Percentiles rank a stretch among this genome's conserved stretches.
phyloP scores from a whole-genome alignment of 1,140 invertebrate genomes.

The Wiebesia pumilae region DNA sequence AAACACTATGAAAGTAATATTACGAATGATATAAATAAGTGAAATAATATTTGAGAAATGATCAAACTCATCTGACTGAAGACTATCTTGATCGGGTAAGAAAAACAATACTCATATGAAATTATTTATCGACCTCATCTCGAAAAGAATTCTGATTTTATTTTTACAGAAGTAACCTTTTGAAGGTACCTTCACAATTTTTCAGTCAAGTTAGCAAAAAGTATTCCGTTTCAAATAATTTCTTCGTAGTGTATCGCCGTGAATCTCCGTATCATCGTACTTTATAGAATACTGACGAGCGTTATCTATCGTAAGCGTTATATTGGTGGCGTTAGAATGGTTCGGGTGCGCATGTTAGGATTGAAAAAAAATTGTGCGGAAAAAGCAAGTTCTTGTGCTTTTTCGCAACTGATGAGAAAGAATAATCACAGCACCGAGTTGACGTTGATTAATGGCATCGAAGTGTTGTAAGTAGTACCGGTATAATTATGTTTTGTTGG shows the following conservation, averaged over 20 bases:
- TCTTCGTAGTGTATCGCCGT: slow-evolving; percentile 14
- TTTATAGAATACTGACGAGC: slow-evolving; percentile 51
- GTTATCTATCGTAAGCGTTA: slow-evolving; percentile 6
- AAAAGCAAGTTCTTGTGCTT: slow-evolving; percentile 44
- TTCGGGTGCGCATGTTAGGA: neutral
- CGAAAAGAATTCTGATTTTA: neutral
- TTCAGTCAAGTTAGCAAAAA: neutral
- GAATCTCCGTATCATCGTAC: slow-evolving; percentile 38
- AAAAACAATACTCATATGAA: too few relatives aligned
- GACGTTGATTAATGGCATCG: slow-evolving; percentile 52
- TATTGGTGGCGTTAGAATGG: neutral
- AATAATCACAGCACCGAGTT: slow-evolving; percentile 49
- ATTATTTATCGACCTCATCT: too few relatives aligned
- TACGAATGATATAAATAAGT: too few relatives aligned
- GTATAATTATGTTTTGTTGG: neutral
- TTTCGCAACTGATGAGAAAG: slow-evolving; percentile 50
- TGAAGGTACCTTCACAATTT: neutral
- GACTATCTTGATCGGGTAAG: too few relatives aligned
- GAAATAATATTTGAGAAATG: too few relatives aligned
- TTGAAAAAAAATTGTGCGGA: slow-evolving; percentile 7
- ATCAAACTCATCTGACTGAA: too few relatives aligned
- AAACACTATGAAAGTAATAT: too few relatives aligned
- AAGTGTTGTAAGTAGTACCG: slow-evolving; percentile 28
- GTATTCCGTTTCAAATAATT: slow-evolving; percentile 8
- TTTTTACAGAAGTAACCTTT: neutral